Evolutionary conservation across 2,797 vertebrate species (phyloP).

Genomic region (Sebastes trivittatus): DNA sequence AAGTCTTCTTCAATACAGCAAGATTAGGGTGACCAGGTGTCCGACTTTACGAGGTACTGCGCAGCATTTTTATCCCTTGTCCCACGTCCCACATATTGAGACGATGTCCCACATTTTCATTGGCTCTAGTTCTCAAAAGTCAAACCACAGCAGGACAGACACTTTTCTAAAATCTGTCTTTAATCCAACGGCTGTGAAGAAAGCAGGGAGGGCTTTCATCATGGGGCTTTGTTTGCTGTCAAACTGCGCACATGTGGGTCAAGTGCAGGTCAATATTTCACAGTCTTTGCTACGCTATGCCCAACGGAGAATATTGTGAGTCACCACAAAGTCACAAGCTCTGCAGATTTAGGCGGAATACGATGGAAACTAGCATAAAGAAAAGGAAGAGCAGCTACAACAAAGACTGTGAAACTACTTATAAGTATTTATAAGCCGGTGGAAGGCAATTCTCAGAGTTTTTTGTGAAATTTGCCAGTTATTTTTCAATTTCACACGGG

Average conservation of each 20-base stretch:
- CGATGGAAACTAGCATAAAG: background rate
- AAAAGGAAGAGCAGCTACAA: background rate
- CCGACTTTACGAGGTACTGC: too few species aligned
- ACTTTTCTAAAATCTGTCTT: background rate
- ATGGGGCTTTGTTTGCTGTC: too few species aligned
- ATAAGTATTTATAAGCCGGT: too few species aligned
- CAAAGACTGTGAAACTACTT: background rate
- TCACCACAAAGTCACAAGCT: background rate
- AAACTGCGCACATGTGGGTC: too few species aligned
- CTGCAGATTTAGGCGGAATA: background rate
- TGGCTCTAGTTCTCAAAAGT: background rate
- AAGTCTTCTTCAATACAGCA: too few species aligned
- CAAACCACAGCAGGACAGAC: background rate
- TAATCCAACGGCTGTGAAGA: too few species aligned
- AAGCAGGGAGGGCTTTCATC: too few species aligned
- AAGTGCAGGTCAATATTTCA: too few species aligned
- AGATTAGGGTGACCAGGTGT: background rate
- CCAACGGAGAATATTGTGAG: background rate
- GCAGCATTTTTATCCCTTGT: too few species aligned
- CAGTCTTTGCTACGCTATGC: too few species aligned
- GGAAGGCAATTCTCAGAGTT: too few species aligned
- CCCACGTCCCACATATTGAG: background rate
- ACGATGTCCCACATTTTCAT: background rate
- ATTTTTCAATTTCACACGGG: too few species aligned
- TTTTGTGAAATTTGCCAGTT: background rate